Evolutionary conservation across 2,888 invertebrate species (phyloP).

Genomic region (Geotrupes spiniger): DNA sequence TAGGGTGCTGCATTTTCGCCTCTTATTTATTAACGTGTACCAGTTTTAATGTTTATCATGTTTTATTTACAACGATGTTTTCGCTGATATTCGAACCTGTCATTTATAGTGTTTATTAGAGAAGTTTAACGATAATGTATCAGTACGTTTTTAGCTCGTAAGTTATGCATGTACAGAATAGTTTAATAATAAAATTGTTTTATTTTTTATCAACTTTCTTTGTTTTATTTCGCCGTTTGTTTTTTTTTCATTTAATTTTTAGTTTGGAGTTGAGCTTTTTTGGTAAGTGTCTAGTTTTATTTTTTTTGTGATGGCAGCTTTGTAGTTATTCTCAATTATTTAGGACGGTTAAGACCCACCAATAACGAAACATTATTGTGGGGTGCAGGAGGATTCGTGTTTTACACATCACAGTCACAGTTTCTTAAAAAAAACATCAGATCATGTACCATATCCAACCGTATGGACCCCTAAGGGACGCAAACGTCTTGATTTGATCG

Average conservation of each 20-base stretch:
- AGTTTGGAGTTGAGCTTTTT: background rate
- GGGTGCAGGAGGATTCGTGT: too few species aligned
- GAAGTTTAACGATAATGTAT: background rate
- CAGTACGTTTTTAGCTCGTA: constrained; percentile 27
- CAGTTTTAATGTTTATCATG: constrained; percentile 4
- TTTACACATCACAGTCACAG: too few species aligned
- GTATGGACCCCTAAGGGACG: too few species aligned
- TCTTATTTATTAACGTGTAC: background rate
- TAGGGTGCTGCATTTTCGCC: background rate
- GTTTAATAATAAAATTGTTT: constrained; percentile 36
- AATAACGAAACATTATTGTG: too few species aligned
- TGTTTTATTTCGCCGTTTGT: constrained; percentile 23
- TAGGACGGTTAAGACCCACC: too few species aligned
- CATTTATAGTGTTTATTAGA: background rate
- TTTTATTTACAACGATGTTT: constrained; percentile 3
- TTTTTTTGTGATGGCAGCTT: background rate
- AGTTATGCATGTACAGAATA: constrained; percentile 35
- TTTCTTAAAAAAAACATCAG: too few species aligned
- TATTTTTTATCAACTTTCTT: constrained; percentile 32
- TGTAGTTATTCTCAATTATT: too few species aligned
- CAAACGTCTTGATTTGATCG: too few species aligned
- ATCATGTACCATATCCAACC: too few species aligned
- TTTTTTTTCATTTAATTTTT: too few species aligned
- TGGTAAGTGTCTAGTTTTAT: constrained; percentile 18
- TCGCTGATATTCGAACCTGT: background rate